A percentile compares a stretch with the other conserved stretches of the same genome.
phyloP scores from a whole-genome alignment of 2,797 vertebrate genomes.

The Macropodus opercularis region DNA sequence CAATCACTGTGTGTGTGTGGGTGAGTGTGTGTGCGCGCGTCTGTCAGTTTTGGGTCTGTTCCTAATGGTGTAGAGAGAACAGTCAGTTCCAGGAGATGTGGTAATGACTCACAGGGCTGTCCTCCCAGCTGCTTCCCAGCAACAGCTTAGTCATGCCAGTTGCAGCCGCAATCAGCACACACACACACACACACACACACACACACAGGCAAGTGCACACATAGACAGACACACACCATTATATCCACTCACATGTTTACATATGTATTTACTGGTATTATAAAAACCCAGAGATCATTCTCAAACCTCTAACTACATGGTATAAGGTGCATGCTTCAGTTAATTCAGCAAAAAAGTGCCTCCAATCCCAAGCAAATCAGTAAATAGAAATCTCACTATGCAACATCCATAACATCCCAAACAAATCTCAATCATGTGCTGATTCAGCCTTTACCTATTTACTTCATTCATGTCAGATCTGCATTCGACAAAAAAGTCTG shows the following conservation, averaged over 20 bases:
- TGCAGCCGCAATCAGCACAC: conserved; percentile 66
- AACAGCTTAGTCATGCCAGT: conserved; percentile 80
- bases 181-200: conserved; percentile 20
- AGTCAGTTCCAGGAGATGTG: conserved; percentile 82
- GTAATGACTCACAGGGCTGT: conserved; percentile 82
- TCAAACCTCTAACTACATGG: conserved; percentile 22
- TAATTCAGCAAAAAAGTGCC: conserved; percentile 27
- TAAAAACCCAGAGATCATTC: conserved; percentile 11
- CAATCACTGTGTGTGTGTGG: conserved; percentile 6
- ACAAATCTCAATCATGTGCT: conserved; percentile 7
- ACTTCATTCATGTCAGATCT: conserved; percentile 50
- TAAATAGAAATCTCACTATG: conserved; percentile 19
- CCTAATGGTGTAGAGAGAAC: conserved; percentile 73
- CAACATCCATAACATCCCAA: conserved; percentile 37
- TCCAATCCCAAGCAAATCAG: conserved; percentile 24
- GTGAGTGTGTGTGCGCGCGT: conserved; percentile 14
- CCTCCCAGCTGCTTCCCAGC: conserved; percentile 84
- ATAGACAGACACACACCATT: conserved; percentile 5
- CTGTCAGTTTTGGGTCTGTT: conserved; percentile 63
- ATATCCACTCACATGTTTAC: conserved; percentile 9
- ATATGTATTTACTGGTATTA: conserved; percentile 5
- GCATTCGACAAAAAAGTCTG: too few relatives aligned
- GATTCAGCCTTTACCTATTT: conserved; percentile 46
- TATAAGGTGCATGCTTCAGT: conserved; percentile 29
- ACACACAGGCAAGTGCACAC: conserved; percentile 22